Percentiles rank a stretch among this genome's conserved stretches.
phyloP scores from a whole-genome alignment of 2,113 vertebrate genomes.

The Thunnus maccoyii region DNA sequence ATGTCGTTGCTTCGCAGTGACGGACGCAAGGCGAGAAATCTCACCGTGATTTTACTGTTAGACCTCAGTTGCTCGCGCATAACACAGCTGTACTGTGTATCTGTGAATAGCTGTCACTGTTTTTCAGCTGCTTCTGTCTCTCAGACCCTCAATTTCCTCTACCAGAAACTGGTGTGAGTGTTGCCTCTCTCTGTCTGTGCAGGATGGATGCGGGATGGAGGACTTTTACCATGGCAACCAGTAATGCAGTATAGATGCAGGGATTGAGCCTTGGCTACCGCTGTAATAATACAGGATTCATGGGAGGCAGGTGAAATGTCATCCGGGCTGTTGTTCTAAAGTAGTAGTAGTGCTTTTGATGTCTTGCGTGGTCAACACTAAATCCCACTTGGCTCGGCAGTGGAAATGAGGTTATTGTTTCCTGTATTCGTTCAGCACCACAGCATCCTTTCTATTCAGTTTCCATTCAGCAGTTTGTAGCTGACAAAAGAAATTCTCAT shows the following conservation, averaged over 20 bases:
- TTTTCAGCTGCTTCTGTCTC: conserved; percentile 56
- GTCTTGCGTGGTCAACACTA: conserved; percentile 59
- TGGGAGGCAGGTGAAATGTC: conserved; percentile 73
- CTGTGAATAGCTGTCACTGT: conserved; percentile 46
- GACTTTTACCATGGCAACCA: conserved; percentile 81
- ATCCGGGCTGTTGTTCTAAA: conserved; percentile 65
- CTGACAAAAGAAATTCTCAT: conserved; percentile 54
- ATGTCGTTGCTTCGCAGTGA: conserved; percentile 22
- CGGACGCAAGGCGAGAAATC: conserved; percentile 36
- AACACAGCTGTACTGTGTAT: conserved; percentile 37
- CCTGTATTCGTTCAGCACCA: conserved; percentile 48
- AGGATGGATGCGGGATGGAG: conserved; percentile 70
- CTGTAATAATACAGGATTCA: conserved; percentile 66
- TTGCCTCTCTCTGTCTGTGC: conserved; percentile 57
- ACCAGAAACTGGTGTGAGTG: conserved; percentile 49
- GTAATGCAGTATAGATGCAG: conserved; percentile 77
- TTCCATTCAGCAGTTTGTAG: conserved; percentile 40
- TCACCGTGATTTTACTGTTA: conserved; percentile 44
- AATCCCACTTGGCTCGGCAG: conserved; percentile 56
- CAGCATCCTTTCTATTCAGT: conserved; percentile 37
- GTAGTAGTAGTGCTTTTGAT: conserved; percentile 67
- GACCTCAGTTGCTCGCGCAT: conserved; percentile 36
- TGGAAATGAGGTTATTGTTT: conserved; percentile 63
- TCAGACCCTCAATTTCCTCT: conserved; percentile 57
- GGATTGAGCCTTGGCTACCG: conserved; percentile 41